phyloP scores from a whole-genome alignment of 1,140 invertebrate genomes.

The Venturia canescens region DNA sequence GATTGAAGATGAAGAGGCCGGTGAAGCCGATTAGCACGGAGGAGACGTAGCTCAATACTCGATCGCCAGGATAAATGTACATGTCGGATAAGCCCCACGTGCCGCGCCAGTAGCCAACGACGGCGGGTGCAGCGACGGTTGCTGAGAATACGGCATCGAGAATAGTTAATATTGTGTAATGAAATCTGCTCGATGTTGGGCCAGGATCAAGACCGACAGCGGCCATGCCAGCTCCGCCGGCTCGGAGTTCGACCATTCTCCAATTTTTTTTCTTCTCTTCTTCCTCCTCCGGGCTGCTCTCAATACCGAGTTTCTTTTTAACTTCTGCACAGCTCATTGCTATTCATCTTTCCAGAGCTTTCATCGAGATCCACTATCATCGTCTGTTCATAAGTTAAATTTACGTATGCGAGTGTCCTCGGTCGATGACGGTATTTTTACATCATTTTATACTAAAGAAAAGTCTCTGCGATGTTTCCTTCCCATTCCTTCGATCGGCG shows the following conservation, averaged over 20 bases:
- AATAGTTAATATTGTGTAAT: conserved; percentile 81
- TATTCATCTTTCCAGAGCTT: conserved; percentile 28
- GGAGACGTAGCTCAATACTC: conserved; percentile 79
- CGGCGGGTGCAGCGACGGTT: conserved; percentile 85
- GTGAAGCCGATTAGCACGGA: conserved; percentile 83
- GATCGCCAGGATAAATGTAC: conserved; percentile 81
- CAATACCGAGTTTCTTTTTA: conserved; percentile 43
- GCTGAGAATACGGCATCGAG: conserved; percentile 85
- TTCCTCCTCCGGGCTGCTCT: conserved; percentile 58
- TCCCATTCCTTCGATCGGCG: neutral
- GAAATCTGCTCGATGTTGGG: conserved; percentile 65
- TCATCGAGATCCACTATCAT: neutral
- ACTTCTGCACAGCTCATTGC: conserved; percentile 44
- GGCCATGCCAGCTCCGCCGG: conserved; percentile 65
- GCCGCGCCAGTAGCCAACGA: conserved; percentile 91
- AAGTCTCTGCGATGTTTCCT: too few species aligned
- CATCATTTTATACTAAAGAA: neutral
- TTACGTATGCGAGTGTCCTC: neutral
- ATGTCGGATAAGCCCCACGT: conserved; percentile 88
- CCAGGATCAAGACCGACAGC: conserved; percentile 61
- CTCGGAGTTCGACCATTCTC: conserved; percentile 71
- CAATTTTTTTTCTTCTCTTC: conserved; percentile 61
- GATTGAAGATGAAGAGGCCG: conserved; percentile 82
- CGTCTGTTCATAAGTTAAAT: neutral
- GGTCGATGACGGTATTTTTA: neutral